Percentiles rank a stretch among this genome's conserved stretches.
phyloP scores from a whole-genome alignment of 2,113 vertebrate genomes.

The Equus quagga region DNA sequence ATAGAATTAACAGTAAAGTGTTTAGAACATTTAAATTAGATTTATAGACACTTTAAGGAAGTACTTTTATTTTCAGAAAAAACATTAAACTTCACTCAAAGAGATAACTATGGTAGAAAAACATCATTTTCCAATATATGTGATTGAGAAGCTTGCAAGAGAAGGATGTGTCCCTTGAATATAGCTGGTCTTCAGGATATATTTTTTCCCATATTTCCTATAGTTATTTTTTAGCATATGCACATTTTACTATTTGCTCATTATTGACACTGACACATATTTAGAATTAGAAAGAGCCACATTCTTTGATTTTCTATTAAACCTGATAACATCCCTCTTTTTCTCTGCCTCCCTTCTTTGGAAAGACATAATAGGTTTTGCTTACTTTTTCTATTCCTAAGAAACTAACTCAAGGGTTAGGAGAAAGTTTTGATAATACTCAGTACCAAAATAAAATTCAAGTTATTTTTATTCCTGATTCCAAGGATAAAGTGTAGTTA shows the following conservation, averaged over 20 bases:
- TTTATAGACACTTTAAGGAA: background rate
- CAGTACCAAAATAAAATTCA: background rate
- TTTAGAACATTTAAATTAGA: constrained; percentile 1
- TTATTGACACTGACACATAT: background rate
- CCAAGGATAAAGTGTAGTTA: background rate
- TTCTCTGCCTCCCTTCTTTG: background rate
- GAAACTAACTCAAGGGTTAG: background rate
- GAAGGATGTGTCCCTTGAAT: background rate
- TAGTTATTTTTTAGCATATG: background rate
- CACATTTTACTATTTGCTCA: background rate
- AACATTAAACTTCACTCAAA: constrained; percentile 2
- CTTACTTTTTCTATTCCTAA: background rate
- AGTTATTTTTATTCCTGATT: background rate
- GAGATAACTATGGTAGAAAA: background rate
- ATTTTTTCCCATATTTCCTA: background rate
- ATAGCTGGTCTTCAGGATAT: background rate
- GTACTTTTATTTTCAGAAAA: background rate
- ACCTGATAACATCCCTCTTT: background rate
- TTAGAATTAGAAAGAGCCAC: background rate
- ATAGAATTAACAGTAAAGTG: background rate
- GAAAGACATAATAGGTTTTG: background rate
- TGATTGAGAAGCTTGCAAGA: background rate
- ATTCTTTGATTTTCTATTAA: background rate
- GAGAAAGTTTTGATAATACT: background rate
- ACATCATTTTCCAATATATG: background rate